phyloP scores from a whole-genome alignment of 1,140 invertebrate species.

The Lucilia sericata region DNA sequence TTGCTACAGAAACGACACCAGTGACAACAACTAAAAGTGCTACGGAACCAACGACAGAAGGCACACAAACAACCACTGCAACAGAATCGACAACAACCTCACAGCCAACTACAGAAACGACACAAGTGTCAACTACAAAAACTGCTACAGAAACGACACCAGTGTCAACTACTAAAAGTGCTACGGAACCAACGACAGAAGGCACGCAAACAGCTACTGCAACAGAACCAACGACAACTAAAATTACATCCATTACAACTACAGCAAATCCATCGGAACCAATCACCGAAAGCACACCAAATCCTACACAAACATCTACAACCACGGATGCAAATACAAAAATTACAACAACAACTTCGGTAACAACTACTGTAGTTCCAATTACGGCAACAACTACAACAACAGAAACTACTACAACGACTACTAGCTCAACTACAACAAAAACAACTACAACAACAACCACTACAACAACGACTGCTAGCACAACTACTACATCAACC shows the following conservation, averaged over 20 bases:
- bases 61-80: neutral
- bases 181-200: neutral
- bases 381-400: too few species aligned
- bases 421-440: neutral
- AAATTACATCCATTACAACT: too few species aligned
- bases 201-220: neutral
- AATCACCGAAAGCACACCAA: neutral
- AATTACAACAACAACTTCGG: neutral
- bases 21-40: neutral
- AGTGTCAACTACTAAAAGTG: too few species aligned
- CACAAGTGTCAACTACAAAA: too few species aligned
- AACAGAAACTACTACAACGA: neutral
- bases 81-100: neutral
- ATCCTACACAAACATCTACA: neutral
- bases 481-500: neutral
- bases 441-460: neutral
- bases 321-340: neutral
- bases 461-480: neutral
- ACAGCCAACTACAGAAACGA: too few species aligned
- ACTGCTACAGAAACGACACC: too few species aligned
- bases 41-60: neutral
- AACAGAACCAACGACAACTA: neutral
- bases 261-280: neutral
- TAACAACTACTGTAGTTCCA: neutral
- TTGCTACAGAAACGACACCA: neutral